A percentile compares a stretch with the other conserved stretches of the same genome.
phyloP scores from a whole-genome alignment of 1,140 invertebrate genomes.

The Drosophila kohkoa region DNA sequence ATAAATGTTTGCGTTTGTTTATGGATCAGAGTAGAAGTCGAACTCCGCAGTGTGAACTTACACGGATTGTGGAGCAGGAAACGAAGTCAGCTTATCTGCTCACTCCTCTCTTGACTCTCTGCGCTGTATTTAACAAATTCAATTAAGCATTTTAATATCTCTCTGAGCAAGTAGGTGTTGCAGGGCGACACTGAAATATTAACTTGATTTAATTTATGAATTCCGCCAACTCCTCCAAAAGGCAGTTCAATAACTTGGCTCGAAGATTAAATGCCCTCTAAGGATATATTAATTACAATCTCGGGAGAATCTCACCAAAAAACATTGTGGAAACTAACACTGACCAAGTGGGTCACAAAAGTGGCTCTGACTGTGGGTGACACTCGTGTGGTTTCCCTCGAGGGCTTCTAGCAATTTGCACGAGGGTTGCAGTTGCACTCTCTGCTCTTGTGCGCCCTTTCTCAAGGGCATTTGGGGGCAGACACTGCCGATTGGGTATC shows the following conservation, averaged over 20 bases:
- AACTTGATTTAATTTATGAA: constrained; percentile 84
- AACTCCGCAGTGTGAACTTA: constrained; percentile 46
- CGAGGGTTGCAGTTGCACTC: neutral
- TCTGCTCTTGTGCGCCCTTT: constrained; percentile 45
- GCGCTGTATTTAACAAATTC: constrained; percentile 76
- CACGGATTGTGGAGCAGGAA: constrained; percentile 25
- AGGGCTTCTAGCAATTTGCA: neutral
- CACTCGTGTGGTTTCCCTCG: neutral
- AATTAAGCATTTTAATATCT: constrained; percentile 84
- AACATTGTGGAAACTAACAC: neutral
- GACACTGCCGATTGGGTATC: constrained; percentile 9
- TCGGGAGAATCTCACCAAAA: neutral
- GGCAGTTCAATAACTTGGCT: constrained; percentile 10
- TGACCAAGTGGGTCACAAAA: constrained; percentile 7
- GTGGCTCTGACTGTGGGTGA: neutral
- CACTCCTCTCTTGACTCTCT: constrained; percentile 20
- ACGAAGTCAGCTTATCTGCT: constrained; percentile 29
- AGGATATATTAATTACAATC: constrained; percentile 1
- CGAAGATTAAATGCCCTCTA: constrained; percentile 17
- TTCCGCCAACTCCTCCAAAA: constrained; percentile 45
- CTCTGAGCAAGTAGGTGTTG: constrained; percentile 71
- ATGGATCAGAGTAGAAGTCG: constrained; percentile 40
- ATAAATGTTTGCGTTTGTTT: constrained; percentile 84
- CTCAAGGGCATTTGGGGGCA: constrained; percentile 55
- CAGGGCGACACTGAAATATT: constrained; percentile 79